Base-by-base conservation (phyloP, 2,888 invertebrate species). In the Nasonia oneida region DNA sequence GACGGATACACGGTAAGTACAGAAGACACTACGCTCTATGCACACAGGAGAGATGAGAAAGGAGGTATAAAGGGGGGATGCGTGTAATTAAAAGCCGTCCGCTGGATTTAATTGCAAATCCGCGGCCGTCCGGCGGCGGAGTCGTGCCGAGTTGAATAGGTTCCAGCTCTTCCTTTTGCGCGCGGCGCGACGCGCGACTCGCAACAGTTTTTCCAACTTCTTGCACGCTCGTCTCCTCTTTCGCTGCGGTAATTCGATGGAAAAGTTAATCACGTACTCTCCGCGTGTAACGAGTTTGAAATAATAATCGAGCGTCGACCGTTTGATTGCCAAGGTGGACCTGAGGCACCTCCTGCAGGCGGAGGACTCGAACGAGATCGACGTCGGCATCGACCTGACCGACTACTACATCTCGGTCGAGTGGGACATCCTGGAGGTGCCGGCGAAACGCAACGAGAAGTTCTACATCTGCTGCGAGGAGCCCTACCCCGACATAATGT, bases 321-420 rank as follows among this genome's bases (percentile, higher is more conserved):
- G 8, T 23, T 84, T 87, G 71, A 53, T 53, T 6, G 10, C 2
- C 8, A 94, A 98, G 98, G 97, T 98, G 93, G 98, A 98, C 93
- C 94, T 98, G 90, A 96, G 97, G 92, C 98, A 98, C 94, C 95
- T 98, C 89, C 96, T 96, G 90, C 98, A 98, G 94, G 96, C 96
- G 87, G 97, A 97, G 88, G 97, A 97, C 93, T 97, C 97, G 85
- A 97, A 98, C 93, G 95, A 96, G 91, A 98, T 98, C 92, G 97
- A 97, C 91, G 96, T 98, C 93, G 98, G 98, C 88, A 98, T 98
- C 91, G 98, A 98, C 94, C 95, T 98, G 88, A 97, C 97, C 91
- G 98, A 98, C 94, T 98, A 98, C 94, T 98, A 98, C 95, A 97
- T 98, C 93, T 98, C 98, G 91, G 99, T 99, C 86, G 99, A 99